Conservation (phyloP, 2,888 invertebrate genomes). For the Emmelina monodactyla region DNA sequence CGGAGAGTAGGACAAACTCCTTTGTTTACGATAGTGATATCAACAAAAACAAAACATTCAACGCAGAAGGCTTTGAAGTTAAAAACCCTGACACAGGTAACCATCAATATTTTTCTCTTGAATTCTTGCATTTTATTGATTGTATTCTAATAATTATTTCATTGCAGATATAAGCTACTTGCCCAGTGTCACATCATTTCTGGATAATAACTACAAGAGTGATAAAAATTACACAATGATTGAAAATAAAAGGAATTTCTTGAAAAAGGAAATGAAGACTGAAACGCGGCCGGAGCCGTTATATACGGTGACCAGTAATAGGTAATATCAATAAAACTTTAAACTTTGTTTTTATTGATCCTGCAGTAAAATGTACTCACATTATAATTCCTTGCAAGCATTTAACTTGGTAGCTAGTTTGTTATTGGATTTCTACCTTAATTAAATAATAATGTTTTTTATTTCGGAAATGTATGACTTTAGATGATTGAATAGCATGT, state of each 20-base stretch:
- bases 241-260: conserved; percentile 34
- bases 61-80: conserved; percentile 27
- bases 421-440: conserved; percentile 2
- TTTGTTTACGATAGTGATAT: conserved; percentile 30
- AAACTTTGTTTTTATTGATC: too few relatives aligned
- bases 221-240: conserved; percentile 36
- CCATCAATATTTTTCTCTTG: not conserved
- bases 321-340: too few relatives aligned
- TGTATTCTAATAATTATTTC: too few relatives aligned
- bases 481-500: too few relatives aligned
- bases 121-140: not conserved
- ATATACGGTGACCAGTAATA: conserved; percentile 46
- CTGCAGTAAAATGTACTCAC: too few relatives aligned
- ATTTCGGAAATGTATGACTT: not conserved
- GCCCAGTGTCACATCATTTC: conserved; percentile 24
- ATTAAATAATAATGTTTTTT: not conserved
- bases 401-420: not conserved
- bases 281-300: conserved; percentile 35
- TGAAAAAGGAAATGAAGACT: conserved; percentile 37
- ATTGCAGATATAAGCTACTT: conserved; percentile 28
- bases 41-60: conserved; percentile 24
- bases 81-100: conserved; percentile 28
- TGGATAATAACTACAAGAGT: conserved; percentile 26
- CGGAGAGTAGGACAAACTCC: conserved; percentile 27
- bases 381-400: too few relatives aligned